These are phyloP conservation scores for Hemicentrotus pulcherrimus DNA, from an alignment of 35 echinoderm and acorn worm genomes.

Conservation along the genomic window DNA sequence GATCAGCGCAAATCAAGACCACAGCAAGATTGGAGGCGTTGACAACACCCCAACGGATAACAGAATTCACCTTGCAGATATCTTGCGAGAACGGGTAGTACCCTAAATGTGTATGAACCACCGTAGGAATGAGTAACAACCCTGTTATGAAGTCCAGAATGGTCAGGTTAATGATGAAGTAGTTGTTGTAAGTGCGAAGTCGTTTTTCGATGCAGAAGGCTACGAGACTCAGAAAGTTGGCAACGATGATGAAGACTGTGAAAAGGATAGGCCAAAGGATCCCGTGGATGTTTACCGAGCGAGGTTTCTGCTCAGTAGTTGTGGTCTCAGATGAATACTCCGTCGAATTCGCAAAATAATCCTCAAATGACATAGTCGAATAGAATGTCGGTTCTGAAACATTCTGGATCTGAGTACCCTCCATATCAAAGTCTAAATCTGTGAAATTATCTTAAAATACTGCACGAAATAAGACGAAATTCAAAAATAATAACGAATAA, in stretches of 20 bases:
- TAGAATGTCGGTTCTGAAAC: neutral
- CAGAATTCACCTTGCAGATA: slow-evolving; percentile 5
- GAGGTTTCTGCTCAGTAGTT: neutral
- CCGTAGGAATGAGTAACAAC: neutral
- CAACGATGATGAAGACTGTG: neutral
- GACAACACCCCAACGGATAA: neutral
- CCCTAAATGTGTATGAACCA: neutral
- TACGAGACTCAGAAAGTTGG: neutral
- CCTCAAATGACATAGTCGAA: neutral
- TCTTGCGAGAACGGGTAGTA: slow-evolving; percentile 43
- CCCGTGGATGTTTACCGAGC: neutral
- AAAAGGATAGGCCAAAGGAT: neutral
- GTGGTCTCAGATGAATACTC: neutral
- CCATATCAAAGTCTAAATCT: neutral
- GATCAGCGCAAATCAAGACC: slow-evolving; percentile 54
- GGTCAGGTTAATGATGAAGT: slow-evolving; percentile 58
- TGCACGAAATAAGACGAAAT: neutral
- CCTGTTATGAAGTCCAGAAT: slow-evolving; percentile 35
- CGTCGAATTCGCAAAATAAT: neutral
- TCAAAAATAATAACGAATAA: neutral
- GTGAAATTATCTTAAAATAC: neutral
- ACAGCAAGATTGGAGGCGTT: slow-evolving; percentile 37
- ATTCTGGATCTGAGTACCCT: neutral
- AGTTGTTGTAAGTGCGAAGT: slow-evolving; percentile 61
- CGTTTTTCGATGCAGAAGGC: slow-evolving; percentile 50